Conservation (phyloP, 1,140 invertebrate genomes). For the Coboldia fuscipes region DNA sequence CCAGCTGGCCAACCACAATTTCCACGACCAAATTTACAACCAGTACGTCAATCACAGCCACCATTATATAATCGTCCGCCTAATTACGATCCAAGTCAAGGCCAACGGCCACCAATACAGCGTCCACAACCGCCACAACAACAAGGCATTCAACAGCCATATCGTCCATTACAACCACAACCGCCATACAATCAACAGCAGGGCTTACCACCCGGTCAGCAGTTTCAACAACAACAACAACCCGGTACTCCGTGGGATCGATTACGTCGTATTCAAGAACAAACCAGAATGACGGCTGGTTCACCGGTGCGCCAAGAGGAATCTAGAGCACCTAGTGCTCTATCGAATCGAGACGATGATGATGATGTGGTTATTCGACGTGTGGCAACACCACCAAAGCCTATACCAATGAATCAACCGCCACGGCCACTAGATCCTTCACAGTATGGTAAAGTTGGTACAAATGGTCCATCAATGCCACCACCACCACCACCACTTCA, state of each 20-base stretch:
- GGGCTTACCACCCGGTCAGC: constrained; percentile 11
- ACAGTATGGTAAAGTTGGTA: too few species aligned
- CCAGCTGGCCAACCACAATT: background rate
- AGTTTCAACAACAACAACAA: constrained; percentile 12
- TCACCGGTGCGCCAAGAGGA: too few species aligned
- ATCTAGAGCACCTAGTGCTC: background rate
- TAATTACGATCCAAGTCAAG: too few species aligned
- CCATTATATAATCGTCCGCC: constrained; percentile 3
- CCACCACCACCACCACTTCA: constrained; percentile 1
- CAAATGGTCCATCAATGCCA: background rate
- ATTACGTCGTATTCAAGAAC: too few species aligned
- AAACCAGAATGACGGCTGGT: too few species aligned
- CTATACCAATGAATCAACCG: too few species aligned
- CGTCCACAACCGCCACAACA: background rate
- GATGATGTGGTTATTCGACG: constrained; percentile 19
- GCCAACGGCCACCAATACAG: constrained; percentile 7
- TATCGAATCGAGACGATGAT: constrained; percentile 10
- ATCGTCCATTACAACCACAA: constrained; percentile 5
- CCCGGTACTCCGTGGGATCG: too few species aligned
- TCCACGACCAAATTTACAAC: background rate
- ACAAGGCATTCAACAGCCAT: constrained; percentile 2
- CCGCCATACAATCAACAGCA: constrained; percentile 8
- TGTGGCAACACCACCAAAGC: constrained; percentile 12
- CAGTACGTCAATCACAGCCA: background rate
- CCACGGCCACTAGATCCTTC: too few species aligned